Base-by-base conservation (phyloP, 2,888 invertebrate genomes). In the Drosophila melanocephala region DNA sequence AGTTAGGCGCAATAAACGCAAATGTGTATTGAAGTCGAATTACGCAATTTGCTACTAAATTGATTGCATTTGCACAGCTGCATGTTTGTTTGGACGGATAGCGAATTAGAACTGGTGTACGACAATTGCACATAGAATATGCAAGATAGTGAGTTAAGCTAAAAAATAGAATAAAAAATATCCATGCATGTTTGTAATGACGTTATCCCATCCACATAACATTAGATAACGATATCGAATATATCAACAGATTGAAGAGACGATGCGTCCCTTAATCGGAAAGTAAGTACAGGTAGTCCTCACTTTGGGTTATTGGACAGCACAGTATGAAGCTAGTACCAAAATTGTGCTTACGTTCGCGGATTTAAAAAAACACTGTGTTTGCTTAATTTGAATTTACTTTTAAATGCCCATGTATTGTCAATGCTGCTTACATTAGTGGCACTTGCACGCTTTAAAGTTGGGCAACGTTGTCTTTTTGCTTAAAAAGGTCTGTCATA, bases 31-130 rank as follows among this genome's bases (percentile, higher is more conserved):
- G 81, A 85, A 87, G 86, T 87, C 83, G 88, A 89, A 91, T 88
- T 86, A 87, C 87, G 79, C 83, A 83, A 84, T 87, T 83, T 89
- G 85, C 88, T 84, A 81, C 84, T 83, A 84, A 87, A 88, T 89
- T 89, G 84, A 87, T 89, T 90, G 84, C 81, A 87, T 85, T 86
- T 89, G 84, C 76, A 89, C 79, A 81, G 81, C 77, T 71, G 81
- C 80, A 74, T 62, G 63, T 72, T 62, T 63, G 68, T 52, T 32
- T 39, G 69, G 28, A 57, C 39, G 50, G 44, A 33, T 3, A 14
- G 28, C 16, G 47, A n/a, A 44, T 7, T 33, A 33, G 28, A 53
- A 12, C 33, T 26, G 42, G 10, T 66, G 57, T 19, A 22, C 39
- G n/a, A 35, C 33, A 47, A 16, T 7, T 4, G 26, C 47, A 16